Base-by-base conservation (phyloP, 2,113 vertebrate species). In the Osmerus eperlanus region DNA sequence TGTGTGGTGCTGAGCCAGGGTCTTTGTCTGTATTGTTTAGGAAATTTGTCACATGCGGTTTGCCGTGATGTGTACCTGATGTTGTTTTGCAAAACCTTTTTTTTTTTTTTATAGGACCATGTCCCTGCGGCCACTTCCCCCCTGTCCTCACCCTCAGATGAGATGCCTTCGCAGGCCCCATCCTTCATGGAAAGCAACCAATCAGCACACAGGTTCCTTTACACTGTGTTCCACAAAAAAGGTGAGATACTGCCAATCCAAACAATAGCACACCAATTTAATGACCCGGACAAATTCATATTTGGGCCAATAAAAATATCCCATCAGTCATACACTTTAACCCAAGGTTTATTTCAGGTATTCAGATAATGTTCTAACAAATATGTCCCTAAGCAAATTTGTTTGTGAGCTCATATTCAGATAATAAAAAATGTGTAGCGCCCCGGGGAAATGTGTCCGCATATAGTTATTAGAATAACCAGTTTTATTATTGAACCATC, bases 161-260 rank as follows among this genome's bases (percentile, higher is more conserved):
- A 94, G 88, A 91, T 95, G 80, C 94, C 95, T 92, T 94, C 94
- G 94, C 96, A 95, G 93, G 94, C 92, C 92, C 92, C 94, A 88
- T 93, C 93, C 86, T 91, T 94, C 90, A 94, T 94, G 92, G 96
- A 98, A 90, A 95, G 95, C 91, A 94, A 92, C 94, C 96, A 97
- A 89, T 96, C 96, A 91, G 97, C 87, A 18, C 82, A 98, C 92
- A 95, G 89, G 90, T 98, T 99, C 88, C 94, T 99, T 90, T 94
- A 98, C 92, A 95, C 97, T 93, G 94, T 99, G 91, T 99, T 99
- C 94, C 94, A 94, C 89, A 97, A 96, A 90, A 98, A 98, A 95
- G 97, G 97, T 98, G 51, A 74, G 78, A 64, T 16, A 19, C 41
- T 47, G 9, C 41, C 41, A 47, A 47, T 47, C 41, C 41, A 47